Percentiles rank a stretch among this genome's conserved stretches.
Conservation (phyloP, 2,113 vertebrate genomes). For the Tragelaphus strepsiceros region DNA sequence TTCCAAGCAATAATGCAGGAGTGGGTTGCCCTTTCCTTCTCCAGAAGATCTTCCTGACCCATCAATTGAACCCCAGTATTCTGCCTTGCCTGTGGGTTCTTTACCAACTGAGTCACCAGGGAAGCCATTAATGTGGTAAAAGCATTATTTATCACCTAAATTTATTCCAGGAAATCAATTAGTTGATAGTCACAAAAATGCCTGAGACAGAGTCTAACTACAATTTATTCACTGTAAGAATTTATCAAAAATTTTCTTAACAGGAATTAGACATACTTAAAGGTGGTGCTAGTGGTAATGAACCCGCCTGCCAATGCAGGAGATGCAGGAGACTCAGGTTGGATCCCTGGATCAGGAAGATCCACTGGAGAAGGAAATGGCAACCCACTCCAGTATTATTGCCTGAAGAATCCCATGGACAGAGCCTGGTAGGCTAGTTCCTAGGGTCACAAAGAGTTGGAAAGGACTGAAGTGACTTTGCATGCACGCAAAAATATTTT, state of each 20-base stretch:
- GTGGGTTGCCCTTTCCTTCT: not conserved
- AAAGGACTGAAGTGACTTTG: not conserved
- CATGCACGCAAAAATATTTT: not conserved
- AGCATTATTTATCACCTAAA: not conserved
- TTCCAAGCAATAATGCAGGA: not conserved
- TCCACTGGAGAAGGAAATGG: not conserved
- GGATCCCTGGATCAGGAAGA: not conserved
- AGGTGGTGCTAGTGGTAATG: not conserved
- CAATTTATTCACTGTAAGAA: not conserved
- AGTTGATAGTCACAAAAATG: not conserved
- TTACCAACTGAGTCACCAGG: not conserved
- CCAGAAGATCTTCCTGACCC: not conserved
- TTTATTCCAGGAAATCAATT: not conserved
- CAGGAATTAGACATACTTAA: not conserved
- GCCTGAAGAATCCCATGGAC: not conserved
- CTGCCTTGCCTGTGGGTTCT: accelerated
- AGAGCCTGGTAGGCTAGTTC: not conserved
- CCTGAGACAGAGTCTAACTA: not conserved
- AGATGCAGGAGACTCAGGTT: not conserved
- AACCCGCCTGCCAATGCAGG: not conserved
- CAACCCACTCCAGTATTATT: not conserved
- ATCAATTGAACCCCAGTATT: not conserved
- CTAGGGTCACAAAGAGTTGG: not conserved
- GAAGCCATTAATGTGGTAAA: not conserved
- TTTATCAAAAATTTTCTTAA: not conserved